Percentiles rank a stretch among this genome's conserved stretches.
Evolutionary conservation across 2,888 invertebrate species (phyloP).

Genomic region (Physocephala rufipes): DNA sequence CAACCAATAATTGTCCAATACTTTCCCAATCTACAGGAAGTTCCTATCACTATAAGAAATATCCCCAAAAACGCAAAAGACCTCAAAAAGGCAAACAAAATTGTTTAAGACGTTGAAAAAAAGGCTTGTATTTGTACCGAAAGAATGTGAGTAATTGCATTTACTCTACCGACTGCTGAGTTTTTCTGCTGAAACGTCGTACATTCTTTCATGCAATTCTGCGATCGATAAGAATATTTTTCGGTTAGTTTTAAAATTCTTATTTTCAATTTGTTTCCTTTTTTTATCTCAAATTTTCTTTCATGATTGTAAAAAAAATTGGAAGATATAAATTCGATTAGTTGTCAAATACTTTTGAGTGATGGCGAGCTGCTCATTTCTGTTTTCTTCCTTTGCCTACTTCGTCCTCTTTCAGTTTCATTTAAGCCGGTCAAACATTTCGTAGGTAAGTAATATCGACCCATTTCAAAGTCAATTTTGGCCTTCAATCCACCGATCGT

Average conservation of each 20-base stretch:
- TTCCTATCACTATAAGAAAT: neutral
- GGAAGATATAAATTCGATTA: neutral
- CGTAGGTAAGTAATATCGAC: neutral
- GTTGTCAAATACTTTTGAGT: slow-evolving; percentile 6
- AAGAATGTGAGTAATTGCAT: neutral
- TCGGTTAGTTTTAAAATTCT: neutral
- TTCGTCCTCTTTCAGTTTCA: neutral
- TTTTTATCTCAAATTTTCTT: neutral
- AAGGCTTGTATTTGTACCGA: neutral
- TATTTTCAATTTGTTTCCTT: neutral
- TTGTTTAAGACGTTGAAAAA: neutral
- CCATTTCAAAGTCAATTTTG: neutral
- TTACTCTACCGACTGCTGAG: slow-evolving; percentile 18
- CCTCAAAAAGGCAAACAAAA: neutral
- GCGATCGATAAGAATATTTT: slow-evolving; percentile 18
- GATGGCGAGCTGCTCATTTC: slow-evolving; percentile 3
- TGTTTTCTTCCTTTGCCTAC: neutral
- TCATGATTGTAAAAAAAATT: neutral
- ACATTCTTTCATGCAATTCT: neutral
- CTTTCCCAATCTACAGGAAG: slow-evolving; percentile 14
- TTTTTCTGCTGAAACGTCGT: slow-evolving; percentile 13
- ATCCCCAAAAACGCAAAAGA: neutral
- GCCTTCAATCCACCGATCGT: neutral
- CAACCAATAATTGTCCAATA: neutral
- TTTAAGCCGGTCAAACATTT: neutral